Conservation (phyloP, 2,888 invertebrate genomes). For the Parnassius mnemosyne region DNA sequence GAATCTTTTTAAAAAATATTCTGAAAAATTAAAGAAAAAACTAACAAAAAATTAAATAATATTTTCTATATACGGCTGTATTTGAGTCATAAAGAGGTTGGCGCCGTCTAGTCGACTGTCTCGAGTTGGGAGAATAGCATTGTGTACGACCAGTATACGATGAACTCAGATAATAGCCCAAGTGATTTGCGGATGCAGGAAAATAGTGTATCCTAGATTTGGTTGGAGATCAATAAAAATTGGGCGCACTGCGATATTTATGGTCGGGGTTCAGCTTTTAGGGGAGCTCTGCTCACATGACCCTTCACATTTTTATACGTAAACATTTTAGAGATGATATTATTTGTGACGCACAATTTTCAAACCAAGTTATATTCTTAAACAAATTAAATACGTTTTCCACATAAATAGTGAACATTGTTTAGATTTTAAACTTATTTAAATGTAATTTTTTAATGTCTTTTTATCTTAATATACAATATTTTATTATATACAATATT, state of each 20-base stretch:
- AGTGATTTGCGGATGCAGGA: conserved; percentile 7
- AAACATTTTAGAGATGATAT: conserved; percentile 8
- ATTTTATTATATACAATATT: too few species aligned
- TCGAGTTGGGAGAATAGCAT: conserved; percentile 26
- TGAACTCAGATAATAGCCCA: conserved; percentile 22
- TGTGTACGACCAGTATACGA: conserved; percentile 29
- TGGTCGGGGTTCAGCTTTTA: conserved; percentile 23
- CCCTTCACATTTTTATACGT: conserved; percentile 14
- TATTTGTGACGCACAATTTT: too few species aligned
- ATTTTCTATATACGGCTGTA: conserved; percentile 25
- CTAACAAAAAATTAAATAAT: conserved; percentile 8
- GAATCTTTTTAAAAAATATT: too few species aligned
- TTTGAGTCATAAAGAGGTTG: conserved; percentile 33
- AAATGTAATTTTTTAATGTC: too few species aligned
- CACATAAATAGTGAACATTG: too few species aligned
- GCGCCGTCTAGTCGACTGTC: conserved; percentile 39
- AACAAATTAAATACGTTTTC: too few species aligned
- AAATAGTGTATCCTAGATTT: conserved; percentile 11
- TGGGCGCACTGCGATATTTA: conserved; percentile 24
- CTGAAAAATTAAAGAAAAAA: neutral
- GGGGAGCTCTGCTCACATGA: conserved; percentile 19
- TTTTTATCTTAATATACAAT: too few species aligned
- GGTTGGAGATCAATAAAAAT: conserved; percentile 19
- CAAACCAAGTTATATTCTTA: too few species aligned
- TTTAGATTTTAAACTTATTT: too few species aligned